Evolutionary conservation across 1,140 invertebrate species (phyloP), one percentile per base, ranked within the genome.

Genomic region (Drosophila kikkawai): DNA sequence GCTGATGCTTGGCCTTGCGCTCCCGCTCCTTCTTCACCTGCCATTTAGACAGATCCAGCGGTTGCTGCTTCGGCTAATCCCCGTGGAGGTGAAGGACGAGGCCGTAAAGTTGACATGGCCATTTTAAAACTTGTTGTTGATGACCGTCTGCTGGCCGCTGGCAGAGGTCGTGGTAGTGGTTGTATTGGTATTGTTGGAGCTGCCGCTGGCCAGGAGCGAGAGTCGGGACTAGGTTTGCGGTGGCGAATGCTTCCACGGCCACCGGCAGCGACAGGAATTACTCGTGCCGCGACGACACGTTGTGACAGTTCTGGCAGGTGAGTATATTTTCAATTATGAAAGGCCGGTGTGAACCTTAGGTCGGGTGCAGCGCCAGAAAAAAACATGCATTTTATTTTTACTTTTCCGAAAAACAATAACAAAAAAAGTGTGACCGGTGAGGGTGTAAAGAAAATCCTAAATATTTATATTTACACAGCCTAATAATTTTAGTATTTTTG

Each of bases 261-360:
- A 99, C 96, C 0, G 98, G 98, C 57, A 99, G 92, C 74, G 98
- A 99, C 57, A 99, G 94, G 93, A 99, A 99, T 76, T 97, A 96
- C 93, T 99, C 98, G 67, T 96, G 96, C 15, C 97, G 94, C 84
- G 97, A 96, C 0, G 97, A 98, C 8, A 96, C 95, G 93, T 98
- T 95, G 59, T 96, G 94, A 92, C 98, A 99, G 53, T 97, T 96
- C 82, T 98, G 95, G 93, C 98, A 99, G 61, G 97, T 95, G 29
- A 99, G 93, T 22, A 22, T 22, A 1, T 22, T 22, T 22, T 22
- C 22, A 22, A 22, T 22, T 22, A 22, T 22, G 22, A 22, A 22
- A 22, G 22, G 22, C 22, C 2, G 22, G 1, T 22, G 22, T 2
- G 22, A 22, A 22, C 22, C 22, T 2, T 22, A 22, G 2, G 22